These are phyloP conservation scores for Heliconius cydno DNA, from an alignment of 2,888 invertebrate species.

Conservation along the genomic window DNA sequence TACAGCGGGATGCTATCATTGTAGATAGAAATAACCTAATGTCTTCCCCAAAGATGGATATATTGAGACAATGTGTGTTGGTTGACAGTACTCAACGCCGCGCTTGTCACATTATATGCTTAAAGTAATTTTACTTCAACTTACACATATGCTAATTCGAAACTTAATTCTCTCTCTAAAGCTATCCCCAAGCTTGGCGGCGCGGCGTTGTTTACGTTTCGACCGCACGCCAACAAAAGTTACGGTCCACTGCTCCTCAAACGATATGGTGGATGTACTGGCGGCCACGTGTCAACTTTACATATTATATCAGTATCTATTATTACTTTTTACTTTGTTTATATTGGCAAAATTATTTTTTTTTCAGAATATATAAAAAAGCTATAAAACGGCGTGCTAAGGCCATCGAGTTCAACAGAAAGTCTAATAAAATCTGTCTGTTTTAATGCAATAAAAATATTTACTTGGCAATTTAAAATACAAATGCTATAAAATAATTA, in stretches of 20 bases:
- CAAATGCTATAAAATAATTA: neutral
- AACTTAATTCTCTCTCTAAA: constrained; percentile 13
- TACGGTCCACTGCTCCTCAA: constrained; percentile 34
- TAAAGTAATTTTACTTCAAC: neutral
- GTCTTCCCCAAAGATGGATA: too few species aligned
- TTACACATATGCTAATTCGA: neutral
- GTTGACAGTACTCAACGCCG: neutral
- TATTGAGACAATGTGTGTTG: neutral
- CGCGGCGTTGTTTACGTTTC: constrained; percentile 31
- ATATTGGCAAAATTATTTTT: neutral
- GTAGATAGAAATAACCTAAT: too few species aligned
- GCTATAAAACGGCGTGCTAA: too few species aligned
- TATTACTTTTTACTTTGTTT: neutral
- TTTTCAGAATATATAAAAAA: neutral
- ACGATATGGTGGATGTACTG: constrained; percentile 2
- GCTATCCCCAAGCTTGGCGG: neutral
- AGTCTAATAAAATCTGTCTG: too few species aligned
- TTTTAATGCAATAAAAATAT: neutral
- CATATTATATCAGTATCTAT: neutral
- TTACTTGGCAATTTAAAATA: neutral
- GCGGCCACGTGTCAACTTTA: neutral
- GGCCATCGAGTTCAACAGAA: too few species aligned
- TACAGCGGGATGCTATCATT: too few species aligned
- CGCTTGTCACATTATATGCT: neutral
- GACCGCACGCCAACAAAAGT: constrained; percentile 32